These are phyloP conservation scores for Holcopasites calliopsidis DNA, from an alignment of 1,140 invertebrate species.

Conservation along the genomic window DNA sequence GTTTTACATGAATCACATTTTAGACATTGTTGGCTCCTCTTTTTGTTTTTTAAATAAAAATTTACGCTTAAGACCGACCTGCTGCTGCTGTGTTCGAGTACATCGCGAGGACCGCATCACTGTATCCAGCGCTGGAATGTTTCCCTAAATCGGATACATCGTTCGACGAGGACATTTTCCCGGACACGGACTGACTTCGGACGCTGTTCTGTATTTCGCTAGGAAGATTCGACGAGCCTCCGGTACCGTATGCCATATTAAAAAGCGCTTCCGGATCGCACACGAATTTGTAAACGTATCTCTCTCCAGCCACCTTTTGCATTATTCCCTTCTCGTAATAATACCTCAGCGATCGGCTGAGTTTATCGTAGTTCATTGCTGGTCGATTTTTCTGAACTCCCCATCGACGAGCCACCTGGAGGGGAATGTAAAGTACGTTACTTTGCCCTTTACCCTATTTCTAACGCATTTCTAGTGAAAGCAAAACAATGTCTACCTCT, in stretches of 20 bases:
- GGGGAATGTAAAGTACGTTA: neutral
- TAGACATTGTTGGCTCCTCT: neutral
- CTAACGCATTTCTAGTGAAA: no score
- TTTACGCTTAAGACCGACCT: constrained; percentile 40
- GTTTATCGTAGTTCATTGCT: constrained; percentile 98
- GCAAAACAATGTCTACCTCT: constrained; percentile 85
- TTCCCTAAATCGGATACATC: constrained; percentile 60
- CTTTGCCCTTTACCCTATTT: neutral
- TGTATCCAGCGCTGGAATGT: constrained; percentile 59
- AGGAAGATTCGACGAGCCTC: constrained; percentile 43
- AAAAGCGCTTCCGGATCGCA: constrained; percentile 96
- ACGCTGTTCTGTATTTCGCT: constrained; percentile 49
- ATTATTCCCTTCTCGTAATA: constrained; percentile 99
- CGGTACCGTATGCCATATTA: constrained; percentile 87
- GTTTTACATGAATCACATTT: neutral
- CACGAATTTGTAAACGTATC: constrained; percentile 98
- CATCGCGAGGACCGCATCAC: constrained; percentile 70
- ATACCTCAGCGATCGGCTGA: constrained; percentile 94
- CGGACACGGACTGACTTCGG: constrained; percentile 53
- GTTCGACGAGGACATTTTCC: constrained; percentile 49
- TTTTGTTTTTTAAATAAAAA: neutral
- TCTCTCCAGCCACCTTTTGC: constrained; percentile 97
- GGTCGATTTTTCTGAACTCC: constrained; percentile 93
- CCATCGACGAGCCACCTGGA: constrained; percentile 89
- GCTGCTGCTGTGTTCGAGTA: constrained; percentile 68